These are phyloP conservation scores for Lepilemur ruficaudatus DNA, from an alignment of 2,797 vertebrate species.

Conservation along the genomic window DNA sequence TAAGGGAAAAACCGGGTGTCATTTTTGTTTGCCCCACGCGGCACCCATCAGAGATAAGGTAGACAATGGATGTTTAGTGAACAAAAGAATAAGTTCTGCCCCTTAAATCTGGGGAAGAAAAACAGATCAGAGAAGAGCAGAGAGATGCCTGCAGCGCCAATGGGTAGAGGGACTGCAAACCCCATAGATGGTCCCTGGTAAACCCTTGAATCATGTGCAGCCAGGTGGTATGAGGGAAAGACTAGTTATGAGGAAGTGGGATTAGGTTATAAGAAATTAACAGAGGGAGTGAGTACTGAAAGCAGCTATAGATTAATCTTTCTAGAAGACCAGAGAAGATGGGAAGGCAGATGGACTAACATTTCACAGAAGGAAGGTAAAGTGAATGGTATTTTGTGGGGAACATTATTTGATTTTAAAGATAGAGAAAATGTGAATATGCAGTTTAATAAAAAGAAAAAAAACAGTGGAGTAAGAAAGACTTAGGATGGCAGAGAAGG, in stretches of 20 bases:
- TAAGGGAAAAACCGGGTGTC: background rate
- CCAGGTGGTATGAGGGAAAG: background rate
- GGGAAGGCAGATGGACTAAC: background rate
- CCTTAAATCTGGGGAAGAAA: conserved; percentile 1
- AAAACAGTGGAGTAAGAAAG: background rate
- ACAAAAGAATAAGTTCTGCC: background rate
- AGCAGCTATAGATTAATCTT: conserved; percentile 1
- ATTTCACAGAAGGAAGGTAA: background rate
- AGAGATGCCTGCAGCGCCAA: background rate
- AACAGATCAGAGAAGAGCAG: background rate
- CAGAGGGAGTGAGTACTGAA: background rate
- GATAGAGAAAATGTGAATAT: background rate
- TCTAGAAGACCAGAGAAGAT: conserved; percentile 7
- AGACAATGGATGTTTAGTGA: background rate
- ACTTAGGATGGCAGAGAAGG: background rate
- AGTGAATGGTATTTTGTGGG: background rate
- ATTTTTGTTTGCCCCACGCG: background rate
- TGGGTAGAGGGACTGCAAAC: background rate
- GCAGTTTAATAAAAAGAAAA: background rate
- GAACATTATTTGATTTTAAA: background rate
- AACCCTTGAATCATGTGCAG: background rate
- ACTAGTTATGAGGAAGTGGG: background rate
- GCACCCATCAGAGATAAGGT: background rate
- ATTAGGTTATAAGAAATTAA: conserved; percentile 51
- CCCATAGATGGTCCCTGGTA: background rate